Evolutionary conservation across 2,113 vertebrate species (phyloP), one percentile per base, ranked within the genome.

Genomic region (Coptodon bakossiorum): DNA sequence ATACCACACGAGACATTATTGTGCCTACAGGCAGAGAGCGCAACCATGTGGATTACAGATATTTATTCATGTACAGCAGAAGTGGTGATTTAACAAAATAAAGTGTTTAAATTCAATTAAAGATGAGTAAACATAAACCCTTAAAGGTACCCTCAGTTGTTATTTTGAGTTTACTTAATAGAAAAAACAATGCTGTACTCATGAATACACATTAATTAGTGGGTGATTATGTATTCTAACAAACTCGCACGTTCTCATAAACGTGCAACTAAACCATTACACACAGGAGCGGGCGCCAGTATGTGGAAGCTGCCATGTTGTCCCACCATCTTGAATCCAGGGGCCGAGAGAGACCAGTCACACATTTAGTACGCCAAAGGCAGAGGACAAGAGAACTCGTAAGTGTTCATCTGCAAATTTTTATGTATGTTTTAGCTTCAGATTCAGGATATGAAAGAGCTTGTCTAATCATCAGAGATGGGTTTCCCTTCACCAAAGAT

Each of bases 401-500:
- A 36, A 66, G 61, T 66, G 19, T 38, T 66, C 34, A 38, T 34
- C 0, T 66, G 34, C 0, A 38, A 66, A 22, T 22, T 3, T 66
- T 38, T n/a, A 38, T 38, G 4, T 66, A 66, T 38, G 17, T 36
- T 61, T 61, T 34, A 66, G 61, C 34, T 66, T 66, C 19, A 66
- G 34, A 0, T 66, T 66, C 61, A 66, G 7, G 61, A 0, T 66
- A 66, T 66, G 17, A 66, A 66, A 38, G 10, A 66, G 6, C 0
- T 66, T 66, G 34, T 38, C 38, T 66, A 66, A 66, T 66, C 61
- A 3, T 38, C 6, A 38, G 61, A n/a, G 31, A 66, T 13, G 31
- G 61, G 17, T 36, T 66, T 6, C 3, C 31, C 61, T 66, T 66
- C 31, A 66, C 0, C 61, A 66, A 0, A 66, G 61, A 66, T 63